Evolutionary conservation across 2,113 vertebrate genomes (phyloP), one percentile per base, ranked within the genome.

Genomic region (Antennarius striatus): DNA sequence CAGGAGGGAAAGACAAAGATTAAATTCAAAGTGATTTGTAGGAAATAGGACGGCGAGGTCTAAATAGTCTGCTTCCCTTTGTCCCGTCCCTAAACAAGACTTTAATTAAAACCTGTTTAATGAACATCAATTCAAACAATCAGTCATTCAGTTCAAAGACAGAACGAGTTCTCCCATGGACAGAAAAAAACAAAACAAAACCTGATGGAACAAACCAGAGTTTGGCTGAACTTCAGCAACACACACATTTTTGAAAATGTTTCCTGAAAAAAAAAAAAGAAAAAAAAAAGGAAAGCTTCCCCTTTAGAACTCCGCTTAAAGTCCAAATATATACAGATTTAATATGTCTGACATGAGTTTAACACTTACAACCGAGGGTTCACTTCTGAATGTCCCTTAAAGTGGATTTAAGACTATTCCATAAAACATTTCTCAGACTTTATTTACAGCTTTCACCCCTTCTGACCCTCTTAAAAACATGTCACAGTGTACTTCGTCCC

Each of bases 281-380:
- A 22, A 86, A 89, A 86, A 36, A 36, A 36, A 36, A 36, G 32
- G 32, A 79, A 83, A 57, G 48, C 32, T 77, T 81, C 80, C 42
- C 52, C 43, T 73, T 39, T 17, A 40, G 43, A 74, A 64, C 66
- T 64, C 51, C 65, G 62, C 42, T 12, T 4, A 49, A 62, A 75
- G 73, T 80, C 43, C 64, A 77, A 81, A 82, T 84, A 89, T 87
- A 63, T 88, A 90, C 81, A 89, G 14, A 57, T 67, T 68, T 70
- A 40, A 30, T 71, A 74, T 71, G 9, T 60, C 56, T 70, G 13
- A 63, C 56, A 53, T 56, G 28, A 71, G 50, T 71, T 17, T 46
- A 32, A 62, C 69, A 79, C 69, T 59, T 76, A 77, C 68, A 79
- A 64, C 50, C 51, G 45, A 52, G 71, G 17, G 42, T 54, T 62